Evolutionary conservation across 2,888 invertebrate genomes (phyloP).

Genomic region (Nysson spinosus): DNA sequence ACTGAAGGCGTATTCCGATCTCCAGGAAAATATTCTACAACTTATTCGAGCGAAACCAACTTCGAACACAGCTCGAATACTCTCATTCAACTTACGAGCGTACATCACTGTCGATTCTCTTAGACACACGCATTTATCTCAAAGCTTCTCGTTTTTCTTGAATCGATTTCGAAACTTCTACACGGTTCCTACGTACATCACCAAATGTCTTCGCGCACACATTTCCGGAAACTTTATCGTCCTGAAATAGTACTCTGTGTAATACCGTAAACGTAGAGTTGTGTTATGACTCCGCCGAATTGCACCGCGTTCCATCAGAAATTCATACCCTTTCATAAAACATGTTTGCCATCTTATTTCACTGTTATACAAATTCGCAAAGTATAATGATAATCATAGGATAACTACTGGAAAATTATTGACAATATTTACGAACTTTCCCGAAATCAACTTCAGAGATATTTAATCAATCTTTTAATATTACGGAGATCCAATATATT

Average conservation of each 20-base stretch:
- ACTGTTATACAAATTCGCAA: too few relatives aligned
- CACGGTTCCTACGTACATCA: not conserved
- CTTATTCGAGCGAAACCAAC: constrained; percentile 9
- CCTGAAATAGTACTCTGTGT: not conserved
- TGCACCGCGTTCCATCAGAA: not conserved
- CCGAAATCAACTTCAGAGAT: too few relatives aligned
- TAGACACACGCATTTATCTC: constrained; percentile 25
- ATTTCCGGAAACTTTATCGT: constrained; percentile 10
- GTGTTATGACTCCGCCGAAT: too few relatives aligned
- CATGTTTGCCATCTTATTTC: too few relatives aligned
- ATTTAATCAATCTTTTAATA: too few relatives aligned
- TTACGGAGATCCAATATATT: too few relatives aligned
- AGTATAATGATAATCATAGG: too few relatives aligned
- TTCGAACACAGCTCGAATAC: constrained; percentile 11
- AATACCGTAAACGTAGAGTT: not conserved
- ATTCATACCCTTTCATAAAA: not conserved
- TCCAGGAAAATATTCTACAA: constrained; percentile 22
- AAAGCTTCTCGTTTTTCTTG: not conserved
- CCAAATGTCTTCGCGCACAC: constrained; percentile 8
- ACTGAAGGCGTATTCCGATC: not conserved
- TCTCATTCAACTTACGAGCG: constrained; percentile 26
- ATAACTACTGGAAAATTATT: too few relatives aligned
- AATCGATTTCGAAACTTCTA: constrained; percentile 31
- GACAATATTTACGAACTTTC: too few relatives aligned
- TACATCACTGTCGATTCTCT: constrained; percentile 22